Conservation (phyloP, 2,113 vertebrate species). For the Hyperopisus bebe region DNA sequence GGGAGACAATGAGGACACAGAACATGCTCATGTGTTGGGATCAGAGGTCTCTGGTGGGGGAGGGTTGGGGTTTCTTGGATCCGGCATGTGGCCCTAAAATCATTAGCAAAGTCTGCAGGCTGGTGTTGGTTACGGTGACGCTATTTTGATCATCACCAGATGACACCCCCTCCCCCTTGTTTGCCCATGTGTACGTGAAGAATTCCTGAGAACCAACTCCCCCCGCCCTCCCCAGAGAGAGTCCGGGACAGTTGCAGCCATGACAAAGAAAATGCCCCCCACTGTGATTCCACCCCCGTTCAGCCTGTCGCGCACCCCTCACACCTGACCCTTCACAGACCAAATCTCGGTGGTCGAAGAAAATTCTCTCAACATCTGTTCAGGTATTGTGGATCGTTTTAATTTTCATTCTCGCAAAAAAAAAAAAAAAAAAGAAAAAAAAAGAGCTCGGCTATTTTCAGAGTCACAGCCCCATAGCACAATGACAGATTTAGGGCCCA, state of each 20-base stretch:
- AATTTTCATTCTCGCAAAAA: constrained; percentile 67
- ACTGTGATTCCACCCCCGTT: constrained; percentile 33
- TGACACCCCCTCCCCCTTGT: constrained; percentile 64
- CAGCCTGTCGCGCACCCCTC: constrained; percentile 20
- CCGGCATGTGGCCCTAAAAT: constrained; percentile 60
- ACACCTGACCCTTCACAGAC: constrained; percentile 47
- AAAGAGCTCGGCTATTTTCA: constrained; percentile 73
- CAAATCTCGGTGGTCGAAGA: constrained; percentile 63
- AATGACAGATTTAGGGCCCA: constrained; percentile 89
- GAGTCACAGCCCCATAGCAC: constrained; percentile 60
- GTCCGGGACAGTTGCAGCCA: constrained; percentile 45
- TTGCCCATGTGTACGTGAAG: constrained; percentile 64
- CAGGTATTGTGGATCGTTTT: constrained; percentile 54
- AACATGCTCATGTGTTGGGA: constrained; percentile 39
- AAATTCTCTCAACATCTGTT: constrained; percentile 69
- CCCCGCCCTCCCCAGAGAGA: constrained; percentile 31
- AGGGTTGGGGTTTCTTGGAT: constrained; percentile 30
- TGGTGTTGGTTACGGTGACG: constrained; percentile 61
- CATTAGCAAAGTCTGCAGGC: constrained; percentile 60
- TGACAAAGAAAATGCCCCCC: constrained; percentile 29
- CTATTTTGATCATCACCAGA: constrained; percentile 71
- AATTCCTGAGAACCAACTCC: constrained; percentile 54
- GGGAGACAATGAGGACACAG: constrained; percentile 51
- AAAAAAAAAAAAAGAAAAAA: constrained; percentile 33
- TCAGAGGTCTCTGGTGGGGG: constrained; percentile 16